phyloP scores from a whole-genome alignment of 2,113 vertebrate genomes.

The Entelurus aequoreus region DNA sequence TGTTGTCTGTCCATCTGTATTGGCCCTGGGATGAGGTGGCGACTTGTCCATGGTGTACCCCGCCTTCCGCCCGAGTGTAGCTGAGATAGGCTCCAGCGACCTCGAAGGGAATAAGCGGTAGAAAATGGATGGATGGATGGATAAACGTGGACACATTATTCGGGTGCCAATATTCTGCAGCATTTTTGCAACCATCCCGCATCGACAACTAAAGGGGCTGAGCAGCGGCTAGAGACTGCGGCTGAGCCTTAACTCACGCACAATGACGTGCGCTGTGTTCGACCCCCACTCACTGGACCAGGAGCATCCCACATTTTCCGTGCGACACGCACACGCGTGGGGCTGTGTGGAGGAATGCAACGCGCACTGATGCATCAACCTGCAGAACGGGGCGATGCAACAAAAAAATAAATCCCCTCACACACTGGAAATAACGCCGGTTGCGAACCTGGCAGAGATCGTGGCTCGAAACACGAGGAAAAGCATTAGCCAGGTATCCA shows the following conservation, averaged over 20 bases:
- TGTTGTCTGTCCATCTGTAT: too few species aligned
- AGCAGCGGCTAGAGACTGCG: constrained; percentile 3
- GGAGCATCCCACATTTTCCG: neutral
- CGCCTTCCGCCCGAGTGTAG: too few species aligned
- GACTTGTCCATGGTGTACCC: too few species aligned
- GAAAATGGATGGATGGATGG: too few species aligned
- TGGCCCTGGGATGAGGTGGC: too few species aligned
- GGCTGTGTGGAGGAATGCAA: constrained; percentile 61
- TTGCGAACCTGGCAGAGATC: constrained; percentile 17
- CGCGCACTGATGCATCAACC: constrained; percentile 17
- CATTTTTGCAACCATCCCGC: neutral
- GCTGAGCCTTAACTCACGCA: constrained; percentile 5
- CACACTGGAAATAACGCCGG: constrained; percentile 5
- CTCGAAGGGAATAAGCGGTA: too few species aligned
- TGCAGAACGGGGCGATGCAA: constrained; percentile 2
- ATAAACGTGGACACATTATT: neutral
- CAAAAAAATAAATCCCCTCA: neutral
- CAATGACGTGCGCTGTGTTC: neutral
- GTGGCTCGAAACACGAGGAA: neutral
- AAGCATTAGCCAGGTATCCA: constrained; percentile 3
- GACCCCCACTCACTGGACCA: neutral
- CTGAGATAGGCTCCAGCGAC: too few species aligned
- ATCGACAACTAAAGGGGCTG: neutral
- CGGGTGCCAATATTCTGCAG: neutral
- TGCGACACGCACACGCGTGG: neutral